phyloP scores from a whole-genome alignment of 2,113 vertebrate genomes.

The Myotis yumanensis region DNA sequence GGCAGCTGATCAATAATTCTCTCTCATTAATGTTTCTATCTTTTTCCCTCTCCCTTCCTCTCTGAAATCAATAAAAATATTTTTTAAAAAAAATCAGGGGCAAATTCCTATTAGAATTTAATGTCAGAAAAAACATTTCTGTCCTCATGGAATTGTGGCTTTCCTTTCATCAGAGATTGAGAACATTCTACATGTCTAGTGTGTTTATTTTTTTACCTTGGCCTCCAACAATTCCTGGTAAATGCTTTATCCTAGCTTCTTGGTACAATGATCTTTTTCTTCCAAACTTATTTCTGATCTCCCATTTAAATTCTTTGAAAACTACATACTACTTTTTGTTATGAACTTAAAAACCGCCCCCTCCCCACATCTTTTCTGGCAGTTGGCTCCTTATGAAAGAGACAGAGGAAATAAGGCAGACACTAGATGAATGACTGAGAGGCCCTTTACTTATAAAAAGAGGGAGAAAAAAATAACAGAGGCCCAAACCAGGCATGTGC shows the following conservation, averaged over 20 bases:
- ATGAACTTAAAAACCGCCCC: background rate
- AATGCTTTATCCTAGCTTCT: background rate
- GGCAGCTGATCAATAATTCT: no score
- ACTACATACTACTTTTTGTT: background rate
- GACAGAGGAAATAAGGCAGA: background rate
- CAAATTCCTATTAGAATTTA: background rate
- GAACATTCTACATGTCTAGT: background rate
- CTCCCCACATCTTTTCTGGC: background rate
- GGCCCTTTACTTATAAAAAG: background rate
- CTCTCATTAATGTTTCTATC: no score
- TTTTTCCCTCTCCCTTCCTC: no score
- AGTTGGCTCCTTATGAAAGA: background rate
- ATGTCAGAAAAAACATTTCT: background rate
- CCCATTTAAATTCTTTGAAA: background rate
- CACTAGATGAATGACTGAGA: background rate
- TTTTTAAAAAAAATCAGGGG: no score
- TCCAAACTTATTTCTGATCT: background rate
- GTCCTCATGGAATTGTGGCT: background rate
- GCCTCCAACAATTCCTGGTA: background rate
- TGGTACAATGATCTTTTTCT: background rate
- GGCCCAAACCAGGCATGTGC: background rate
- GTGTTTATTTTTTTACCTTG: conserved; percentile 7
- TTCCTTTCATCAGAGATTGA: background rate
- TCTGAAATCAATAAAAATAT: no score
- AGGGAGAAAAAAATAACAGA: background rate